phyloP scores from a whole-genome alignment of 2,888 invertebrate species.

The Andrena minutula region DNA sequence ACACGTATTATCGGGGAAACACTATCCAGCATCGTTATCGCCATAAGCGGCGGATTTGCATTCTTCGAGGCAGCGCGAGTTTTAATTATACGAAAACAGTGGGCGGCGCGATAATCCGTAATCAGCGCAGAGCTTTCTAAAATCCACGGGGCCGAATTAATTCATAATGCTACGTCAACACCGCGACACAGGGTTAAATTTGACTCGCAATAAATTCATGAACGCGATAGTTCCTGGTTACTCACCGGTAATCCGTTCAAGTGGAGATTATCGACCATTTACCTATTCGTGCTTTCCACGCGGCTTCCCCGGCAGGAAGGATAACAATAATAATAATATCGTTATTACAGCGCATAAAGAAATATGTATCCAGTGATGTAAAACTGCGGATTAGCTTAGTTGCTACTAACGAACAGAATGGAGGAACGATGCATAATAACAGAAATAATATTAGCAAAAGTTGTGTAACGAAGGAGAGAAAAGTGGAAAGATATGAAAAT shows the following conservation, averaged over 20 bases:
- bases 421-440: no score
- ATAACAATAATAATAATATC: conserved; percentile 6
- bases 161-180: conserved; percentile 63
- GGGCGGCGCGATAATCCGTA: conserved; percentile 28
- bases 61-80: conserved; percentile 40
- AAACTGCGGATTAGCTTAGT: no score
- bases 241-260: conserved; percentile 51
- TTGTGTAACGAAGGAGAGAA: no score
- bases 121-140: conserved; percentile 52
- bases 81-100: conserved; percentile 66
- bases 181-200: conserved; percentile 53
- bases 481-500: no score
- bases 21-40: conserved; percentile 21
- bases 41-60: conserved; percentile 46
- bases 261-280: conserved; percentile 58
- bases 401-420: no score
- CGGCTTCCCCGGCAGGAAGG: conserved; percentile 1
- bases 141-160: conserved; percentile 62
- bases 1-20: conserved; percentile 16
- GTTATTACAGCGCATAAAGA: no score
- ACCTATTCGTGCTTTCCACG: conserved; percentile 17
- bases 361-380: no score
- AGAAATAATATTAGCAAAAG: no score
- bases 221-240: conserved; percentile 43
- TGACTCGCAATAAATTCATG: conserved; percentile 62